Percentiles rank a stretch among this genome's conserved stretches.
phyloP scores from a whole-genome alignment of 1,140 invertebrate genomes.

The Brachionus paranguensis region DNA sequence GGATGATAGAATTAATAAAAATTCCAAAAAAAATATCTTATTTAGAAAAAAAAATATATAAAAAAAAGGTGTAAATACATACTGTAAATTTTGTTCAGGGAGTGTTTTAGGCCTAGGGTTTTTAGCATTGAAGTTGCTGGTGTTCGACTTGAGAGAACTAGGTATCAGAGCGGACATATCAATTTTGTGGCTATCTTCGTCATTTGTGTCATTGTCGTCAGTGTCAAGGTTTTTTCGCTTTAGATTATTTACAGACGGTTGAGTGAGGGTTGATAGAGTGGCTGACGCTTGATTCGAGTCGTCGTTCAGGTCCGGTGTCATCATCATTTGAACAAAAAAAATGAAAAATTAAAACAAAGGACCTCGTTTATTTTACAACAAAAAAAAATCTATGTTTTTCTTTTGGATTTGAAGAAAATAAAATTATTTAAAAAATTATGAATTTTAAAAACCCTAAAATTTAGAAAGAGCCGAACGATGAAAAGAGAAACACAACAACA shows the following conservation, averaged over 20 bases:
- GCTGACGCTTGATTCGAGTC: not conserved
- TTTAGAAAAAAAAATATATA: not conserved
- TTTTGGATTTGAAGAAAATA: not conserved
- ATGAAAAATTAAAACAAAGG: not conserved
- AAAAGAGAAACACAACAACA: slow-evolving; percentile 17
- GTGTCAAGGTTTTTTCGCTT: slow-evolving; percentile 18
- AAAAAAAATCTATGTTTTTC: not conserved
- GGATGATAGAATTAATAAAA: too few relatives aligned
- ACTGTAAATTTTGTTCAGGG: not conserved
- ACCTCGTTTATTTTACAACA: not conserved
- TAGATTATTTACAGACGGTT: slow-evolving; percentile 2
- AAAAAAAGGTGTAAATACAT: not conserved
- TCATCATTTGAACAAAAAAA: not conserved
- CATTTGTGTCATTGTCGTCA: not conserved
- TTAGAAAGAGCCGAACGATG: not conserved
- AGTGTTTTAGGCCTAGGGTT: not conserved
- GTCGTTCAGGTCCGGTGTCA: slow-evolving; percentile 24
- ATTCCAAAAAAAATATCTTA: too few relatives aligned
- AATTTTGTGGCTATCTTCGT: not conserved
- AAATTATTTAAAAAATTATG: slow-evolving; percentile 10
- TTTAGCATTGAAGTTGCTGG: not conserved
- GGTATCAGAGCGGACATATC: not conserved
- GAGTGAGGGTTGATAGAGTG: not conserved
- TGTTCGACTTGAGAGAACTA: not conserved
- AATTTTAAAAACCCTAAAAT: not conserved